Evolutionary conservation across 1,140 invertebrate genomes (phyloP).

Genomic region (Ptiloglossa arizonensis): DNA sequence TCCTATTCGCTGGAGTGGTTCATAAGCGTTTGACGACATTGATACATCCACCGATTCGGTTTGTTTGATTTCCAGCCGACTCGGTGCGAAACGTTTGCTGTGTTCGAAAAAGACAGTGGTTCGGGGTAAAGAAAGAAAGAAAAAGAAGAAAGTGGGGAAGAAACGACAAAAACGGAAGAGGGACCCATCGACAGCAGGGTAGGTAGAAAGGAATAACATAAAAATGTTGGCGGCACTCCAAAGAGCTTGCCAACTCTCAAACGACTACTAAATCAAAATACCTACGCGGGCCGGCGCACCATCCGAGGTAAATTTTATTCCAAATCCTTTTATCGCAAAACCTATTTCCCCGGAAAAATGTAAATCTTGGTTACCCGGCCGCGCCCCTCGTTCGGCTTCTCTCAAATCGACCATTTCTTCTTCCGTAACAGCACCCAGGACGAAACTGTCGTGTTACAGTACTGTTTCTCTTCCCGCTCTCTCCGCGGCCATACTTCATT

Average conservation of each 20-base stretch:
- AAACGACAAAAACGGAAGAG: conserved; percentile 41
- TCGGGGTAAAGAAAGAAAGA: conserved; percentile 3
- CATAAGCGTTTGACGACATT: background rate
- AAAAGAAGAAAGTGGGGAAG: conserved; percentile 28
- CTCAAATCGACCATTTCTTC: conserved; percentile 56
- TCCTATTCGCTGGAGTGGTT: background rate
- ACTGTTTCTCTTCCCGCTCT: conserved; percentile 19
- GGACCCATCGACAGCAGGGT: conserved; percentile 13
- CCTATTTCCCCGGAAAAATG: conserved; percentile 74
- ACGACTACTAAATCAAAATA: conserved; percentile 79
- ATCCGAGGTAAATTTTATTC: conserved; percentile 75
- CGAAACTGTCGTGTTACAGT: conserved; percentile 48
- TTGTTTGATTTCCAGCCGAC: background rate
- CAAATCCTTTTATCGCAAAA: conserved; percentile 77
- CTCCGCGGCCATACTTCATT: background rate
- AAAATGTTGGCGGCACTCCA: conserved; percentile 77
- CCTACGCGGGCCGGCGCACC: conserved; percentile 37
- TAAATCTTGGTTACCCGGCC: conserved; percentile 73
- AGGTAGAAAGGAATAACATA: conserved; percentile 70
- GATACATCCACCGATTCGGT: background rate
- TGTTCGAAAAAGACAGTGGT: background rate
- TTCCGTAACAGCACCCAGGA: conserved; percentile 49
- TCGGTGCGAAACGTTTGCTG: conserved; percentile 9
- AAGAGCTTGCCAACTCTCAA: conserved; percentile 79
- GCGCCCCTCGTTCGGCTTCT: conserved; percentile 29